Evolutionary conservation across 2,797 vertebrate species (phyloP).

Genomic region (Uromys caudimaculatus): DNA sequence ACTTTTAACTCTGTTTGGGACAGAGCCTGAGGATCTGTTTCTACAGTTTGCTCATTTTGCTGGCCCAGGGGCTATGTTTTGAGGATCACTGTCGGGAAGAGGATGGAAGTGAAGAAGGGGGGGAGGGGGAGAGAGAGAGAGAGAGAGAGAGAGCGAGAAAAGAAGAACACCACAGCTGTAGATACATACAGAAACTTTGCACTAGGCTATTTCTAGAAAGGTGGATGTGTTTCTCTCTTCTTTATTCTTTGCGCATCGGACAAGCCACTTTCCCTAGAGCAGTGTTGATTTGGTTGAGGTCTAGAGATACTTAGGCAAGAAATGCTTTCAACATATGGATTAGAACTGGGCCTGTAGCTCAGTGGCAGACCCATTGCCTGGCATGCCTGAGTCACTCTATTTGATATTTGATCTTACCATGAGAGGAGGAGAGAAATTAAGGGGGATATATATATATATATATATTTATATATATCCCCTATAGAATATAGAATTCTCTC

Average conservation of each 20-base stretch:
- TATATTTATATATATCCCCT: too few species aligned
- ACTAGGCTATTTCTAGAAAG: slow-evolving; percentile 2
- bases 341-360: neutral
- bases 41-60: neutral
- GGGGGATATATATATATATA: too few species aligned
- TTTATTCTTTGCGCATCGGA: neutral
- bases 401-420: neutral
- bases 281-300: slow-evolving; percentile 9
- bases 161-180: neutral
- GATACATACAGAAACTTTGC: neutral
- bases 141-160: neutral
- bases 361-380: neutral
- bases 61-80: neutral
- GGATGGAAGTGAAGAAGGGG: neutral
- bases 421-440: neutral
- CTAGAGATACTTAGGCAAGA: slow-evolving; percentile 17
- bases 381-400: neutral
- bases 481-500: neutral
- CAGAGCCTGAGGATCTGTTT: neutral
- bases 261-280: neutral
- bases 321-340: neutral
- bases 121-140: too few species aligned
- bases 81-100: neutral
- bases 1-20: neutral
- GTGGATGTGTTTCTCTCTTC: neutral